Evolutionary conservation across 2,888 invertebrate genomes (phyloP).

Genomic region (Sesia apiformis): DNA sequence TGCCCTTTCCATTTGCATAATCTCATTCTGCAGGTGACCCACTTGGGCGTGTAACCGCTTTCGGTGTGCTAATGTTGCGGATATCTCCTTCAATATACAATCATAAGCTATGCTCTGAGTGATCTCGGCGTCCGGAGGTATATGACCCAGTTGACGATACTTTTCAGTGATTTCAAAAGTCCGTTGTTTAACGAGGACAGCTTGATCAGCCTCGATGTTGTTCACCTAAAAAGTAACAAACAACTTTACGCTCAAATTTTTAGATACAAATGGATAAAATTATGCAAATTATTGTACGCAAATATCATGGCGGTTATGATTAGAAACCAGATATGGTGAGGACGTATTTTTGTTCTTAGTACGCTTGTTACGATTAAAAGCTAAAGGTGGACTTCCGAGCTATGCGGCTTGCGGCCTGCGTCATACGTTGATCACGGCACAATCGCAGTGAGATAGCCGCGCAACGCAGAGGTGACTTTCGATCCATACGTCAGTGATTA

Average conservation of each 20-base stretch:
- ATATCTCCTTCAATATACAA: slow-evolving; percentile 89
- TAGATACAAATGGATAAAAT: slow-evolving; percentile 9
- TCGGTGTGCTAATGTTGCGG: slow-evolving; percentile 86
- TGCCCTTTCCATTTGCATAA: slow-evolving; percentile 82
- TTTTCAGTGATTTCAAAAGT: slow-evolving; percentile 85
- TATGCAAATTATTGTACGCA: neutral
- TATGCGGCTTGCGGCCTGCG: too few species aligned
- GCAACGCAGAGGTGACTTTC: too few species aligned
- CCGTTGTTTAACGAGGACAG: slow-evolving; percentile 80
- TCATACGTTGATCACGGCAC: too few species aligned
- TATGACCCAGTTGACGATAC: slow-evolving; percentile 73
- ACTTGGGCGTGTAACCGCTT: slow-evolving; percentile 89
- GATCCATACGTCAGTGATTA: too few species aligned
- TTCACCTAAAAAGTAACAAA: slow-evolving; percentile 55
- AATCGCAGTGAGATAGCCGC: too few species aligned
- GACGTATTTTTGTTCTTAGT: too few species aligned
- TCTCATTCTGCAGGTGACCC: slow-evolving; percentile 85
- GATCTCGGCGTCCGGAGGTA: slow-evolving; percentile 72
- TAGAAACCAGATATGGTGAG: too few species aligned
- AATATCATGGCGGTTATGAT: too few species aligned
- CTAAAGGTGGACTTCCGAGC: too few species aligned
- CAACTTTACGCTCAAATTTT: neutral
- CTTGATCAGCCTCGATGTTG: slow-evolving; percentile 84
- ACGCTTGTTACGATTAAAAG: too few species aligned
- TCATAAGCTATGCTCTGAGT: slow-evolving; percentile 84